Evolutionary conservation across 2,113 vertebrate genomes (phyloP).

Genomic region (Paramisgurnus dabryanus): DNA sequence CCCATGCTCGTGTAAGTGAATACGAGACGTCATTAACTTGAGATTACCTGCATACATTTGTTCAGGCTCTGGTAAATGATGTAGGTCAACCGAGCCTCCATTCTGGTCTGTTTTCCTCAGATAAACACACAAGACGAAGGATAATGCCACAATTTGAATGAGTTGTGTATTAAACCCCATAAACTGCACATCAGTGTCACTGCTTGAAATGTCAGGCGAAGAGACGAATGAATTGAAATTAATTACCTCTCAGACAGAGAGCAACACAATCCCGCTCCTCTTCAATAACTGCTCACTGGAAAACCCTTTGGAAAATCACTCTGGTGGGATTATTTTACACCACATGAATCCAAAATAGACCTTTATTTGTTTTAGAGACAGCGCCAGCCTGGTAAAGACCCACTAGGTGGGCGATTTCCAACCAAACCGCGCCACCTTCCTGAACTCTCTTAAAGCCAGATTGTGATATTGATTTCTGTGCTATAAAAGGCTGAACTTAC

Average conservation of each 20-base stretch:
- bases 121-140: slow-evolving; percentile 45
- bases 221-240: slow-evolving; percentile 47
- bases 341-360: not conserved
- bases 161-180: slow-evolving; percentile 46
- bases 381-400: not conserved
- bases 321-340: slow-evolving; percentile 18
- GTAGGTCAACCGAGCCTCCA: slow-evolving; percentile 2
- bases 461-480: not conserved
- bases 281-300: slow-evolving; percentile 35
- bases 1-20: slow-evolving; percentile 14
- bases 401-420: not conserved
- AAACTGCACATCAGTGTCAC: slow-evolving; percentile 35
- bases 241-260: slow-evolving; percentile 47
- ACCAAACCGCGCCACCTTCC: not conserved
- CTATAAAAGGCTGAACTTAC: not conserved
- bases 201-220: slow-evolving; percentile 47
- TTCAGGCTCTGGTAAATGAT: slow-evolving; percentile 33
- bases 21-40: slow-evolving; percentile 39
- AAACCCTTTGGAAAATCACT: not conserved
- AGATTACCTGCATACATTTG: slow-evolving; percentile 29
- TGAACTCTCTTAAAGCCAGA: not conserved
- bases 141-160: slow-evolving; percentile 24
- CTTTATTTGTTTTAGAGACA: slow-evolving; percentile 28
- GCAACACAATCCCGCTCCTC: slow-evolving; percentile 36
- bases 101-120: slow-evolving; percentile 33